phyloP scores from a whole-genome alignment of 2,888 invertebrate genomes.

The Drosophila macrospina region DNA sequence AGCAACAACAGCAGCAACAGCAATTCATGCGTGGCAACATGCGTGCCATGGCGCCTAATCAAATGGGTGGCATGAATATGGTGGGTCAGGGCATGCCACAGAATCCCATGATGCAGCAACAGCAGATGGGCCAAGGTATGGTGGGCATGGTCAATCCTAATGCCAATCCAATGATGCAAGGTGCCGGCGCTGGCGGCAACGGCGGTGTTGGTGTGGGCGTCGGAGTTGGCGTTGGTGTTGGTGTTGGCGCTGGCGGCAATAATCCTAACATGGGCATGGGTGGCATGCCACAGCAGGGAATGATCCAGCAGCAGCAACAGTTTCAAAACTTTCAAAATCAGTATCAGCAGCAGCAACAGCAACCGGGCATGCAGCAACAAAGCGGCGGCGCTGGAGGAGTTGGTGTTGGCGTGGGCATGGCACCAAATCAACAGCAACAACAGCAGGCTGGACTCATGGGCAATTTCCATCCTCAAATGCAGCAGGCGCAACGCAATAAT shows the following conservation, averaged over 20 bases:
- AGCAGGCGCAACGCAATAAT: slow-evolving; percentile 81
- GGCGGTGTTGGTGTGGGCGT: slow-evolving; percentile 63
- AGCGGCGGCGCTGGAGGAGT: slow-evolving; percentile 55
- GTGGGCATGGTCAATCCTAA: slow-evolving; percentile 79
- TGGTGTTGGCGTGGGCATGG: slow-evolving; percentile 70
- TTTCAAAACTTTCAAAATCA: slow-evolving; percentile 88
- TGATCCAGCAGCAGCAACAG: slow-evolving; percentile 86
- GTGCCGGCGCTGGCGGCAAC: slow-evolving; percentile 69
- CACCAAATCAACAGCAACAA: slow-evolving; percentile 79
- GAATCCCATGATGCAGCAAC: slow-evolving; percentile 81
- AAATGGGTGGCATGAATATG: slow-evolving; percentile 86
- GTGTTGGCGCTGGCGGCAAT: slow-evolving; percentile 56
- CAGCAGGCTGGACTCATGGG: slow-evolving; percentile 84
- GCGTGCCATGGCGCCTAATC: slow-evolving; percentile 85
- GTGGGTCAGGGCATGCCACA: slow-evolving; percentile 84
- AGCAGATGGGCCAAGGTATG: slow-evolving; percentile 81
- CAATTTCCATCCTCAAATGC: slow-evolving; percentile 84
- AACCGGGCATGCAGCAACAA: slow-evolving; percentile 83
- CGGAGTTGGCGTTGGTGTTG: slow-evolving; percentile 48
- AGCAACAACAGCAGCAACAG: slow-evolving; percentile 75
- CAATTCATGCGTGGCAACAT: slow-evolving; percentile 84
- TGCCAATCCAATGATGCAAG: slow-evolving; percentile 81
- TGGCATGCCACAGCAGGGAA: slow-evolving; percentile 83
- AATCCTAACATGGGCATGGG: slow-evolving; percentile 79
- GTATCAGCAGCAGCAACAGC: slow-evolving; percentile 85